Evolutionary conservation across 2,888 invertebrate species (phyloP), one percentile per base, ranked within the genome.

Genomic region (Amorpha juglandis): DNA sequence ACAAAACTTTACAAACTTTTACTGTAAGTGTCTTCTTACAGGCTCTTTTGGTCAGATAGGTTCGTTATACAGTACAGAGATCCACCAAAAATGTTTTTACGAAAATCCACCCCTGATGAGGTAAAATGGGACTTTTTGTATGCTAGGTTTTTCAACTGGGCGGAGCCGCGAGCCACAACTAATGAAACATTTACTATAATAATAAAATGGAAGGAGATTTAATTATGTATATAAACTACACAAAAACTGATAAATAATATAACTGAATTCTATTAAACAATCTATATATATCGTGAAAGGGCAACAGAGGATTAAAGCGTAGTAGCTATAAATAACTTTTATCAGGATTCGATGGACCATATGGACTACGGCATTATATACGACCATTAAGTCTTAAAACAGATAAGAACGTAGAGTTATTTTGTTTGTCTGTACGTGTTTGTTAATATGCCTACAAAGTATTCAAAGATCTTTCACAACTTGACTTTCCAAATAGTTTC

Each of bases 291-390:
- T 42, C 27, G 4, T 27, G 27, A 42, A 42, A 62, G 19, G 47
- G 50, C 58, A 48, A 62, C 45, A 33, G 27, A 63, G 42, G 55
- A 47, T 71, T 70, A 72, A 74, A 68, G 67, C 73, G 74, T 81
- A 82, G 76, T 76, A 74, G 80, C 82, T 76, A 89, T 91, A 91
- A 88, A 91, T 91, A 87, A 86, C 78, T 78, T 79, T 89, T 91
- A 91, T 91, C 90, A 71, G 80, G 74, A 82, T 81, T 63, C 77
- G 69, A 77, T 81, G 79, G 77, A 78, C 80, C 78, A 85, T 84
- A 83, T 80, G 89, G 88, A 84, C 80, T 38, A n/a, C 73, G 65
- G 68, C 73, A 68, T 79, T 64, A 53, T n/a, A n/a, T 27, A 27
- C 35, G 38, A 45, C 16, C 53, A 53, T 52, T 63, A 51, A 27